Evolutionary conservation across 2,797 vertebrate genomes (phyloP), one percentile per base, ranked within the genome.

Genomic region (Aldrovandia affinis): DNA sequence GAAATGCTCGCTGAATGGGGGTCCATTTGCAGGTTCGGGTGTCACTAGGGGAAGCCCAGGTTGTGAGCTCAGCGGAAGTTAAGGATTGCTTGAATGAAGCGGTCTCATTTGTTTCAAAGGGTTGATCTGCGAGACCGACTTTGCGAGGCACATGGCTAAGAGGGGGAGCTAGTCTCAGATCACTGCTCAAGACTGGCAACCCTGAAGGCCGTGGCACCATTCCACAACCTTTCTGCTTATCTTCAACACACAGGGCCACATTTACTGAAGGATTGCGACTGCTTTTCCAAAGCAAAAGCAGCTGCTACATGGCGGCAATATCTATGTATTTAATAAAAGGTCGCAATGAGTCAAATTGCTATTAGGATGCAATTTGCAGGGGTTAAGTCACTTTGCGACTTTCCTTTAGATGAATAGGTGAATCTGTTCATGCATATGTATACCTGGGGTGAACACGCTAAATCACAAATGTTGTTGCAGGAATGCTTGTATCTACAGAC

Each of bases 21-120:
- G 36, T n/a, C 73, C 33, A 22, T 36, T 42, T 42, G 52, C 70
- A 78, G 8, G 57, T 57, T 47, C 57, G 39, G 42, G 82, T 33
- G 28, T 39, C 73, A 39, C 44, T 20, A 36, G 57, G 30, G 42
- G 25, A 47, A 84, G 44, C 55, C 75, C 77, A 80, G 83, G 8
- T 30, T 79, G 77, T 84, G 77, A 79, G 75, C 59, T 84, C 77
- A 59, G 61, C 30, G 77, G 77, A 59, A 73, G 59, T 25, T 20
- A 36, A 36, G 59, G 59, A 33, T 78, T 25, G 55, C 52, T 50
- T 28, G 25, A 75, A 77, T 61, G 57, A 59, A 65, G 77, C 30
- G 36, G 30, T 28, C 83, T 84, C 78, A 68, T 54, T 57, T n/a
- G 1, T 47, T 75, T 61, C 77, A 68, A 52, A 84, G 77, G 44